phyloP scores from a whole-genome alignment of 2,888 invertebrate species.

The Eretmocerus hayati region DNA sequence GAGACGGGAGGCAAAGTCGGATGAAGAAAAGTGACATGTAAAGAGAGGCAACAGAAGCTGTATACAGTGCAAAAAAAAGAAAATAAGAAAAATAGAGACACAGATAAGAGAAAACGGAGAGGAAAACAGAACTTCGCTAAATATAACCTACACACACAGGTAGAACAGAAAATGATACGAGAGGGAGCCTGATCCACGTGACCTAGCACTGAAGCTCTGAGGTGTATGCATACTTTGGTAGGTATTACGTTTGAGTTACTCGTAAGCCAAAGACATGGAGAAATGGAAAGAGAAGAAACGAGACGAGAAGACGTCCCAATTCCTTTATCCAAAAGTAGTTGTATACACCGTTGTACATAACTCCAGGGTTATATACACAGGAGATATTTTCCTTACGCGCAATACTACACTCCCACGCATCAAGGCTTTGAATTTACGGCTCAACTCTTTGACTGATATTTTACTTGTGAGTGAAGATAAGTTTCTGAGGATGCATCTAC shows the following conservation, averaged over 20 bases:
- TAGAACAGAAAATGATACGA: constrained; percentile 10
- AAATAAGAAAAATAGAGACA: background rate
- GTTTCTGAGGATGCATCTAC: too few species aligned
- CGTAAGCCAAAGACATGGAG: too few species aligned
- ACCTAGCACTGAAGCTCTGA: constrained; percentile 4
- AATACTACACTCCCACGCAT: too few species aligned
- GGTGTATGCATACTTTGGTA: too few species aligned
- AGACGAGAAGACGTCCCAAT: constrained; percentile 14
- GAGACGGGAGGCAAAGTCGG: background rate
- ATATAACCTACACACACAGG: background rate
- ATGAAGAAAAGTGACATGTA: background rate
- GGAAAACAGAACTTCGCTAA: background rate
- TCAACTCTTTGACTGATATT: too few species aligned
- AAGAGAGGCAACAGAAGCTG: background rate
- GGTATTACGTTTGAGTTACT: too few species aligned
- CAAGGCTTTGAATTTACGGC: too few species aligned
- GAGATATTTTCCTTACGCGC: too few species aligned
- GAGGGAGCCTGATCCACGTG: constrained; percentile 15
- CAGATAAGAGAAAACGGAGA: background rate
- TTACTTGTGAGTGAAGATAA: too few species aligned
- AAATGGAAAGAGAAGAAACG: background rate
- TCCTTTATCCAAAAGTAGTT: constrained; percentile 21
- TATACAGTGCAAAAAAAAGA: too few species aligned
- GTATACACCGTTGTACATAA: too few species aligned
- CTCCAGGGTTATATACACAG: too few species aligned